Base-by-base conservation (phyloP, 2,797 vertebrate species). In the Pseudotriccus pelzelni region DNA sequence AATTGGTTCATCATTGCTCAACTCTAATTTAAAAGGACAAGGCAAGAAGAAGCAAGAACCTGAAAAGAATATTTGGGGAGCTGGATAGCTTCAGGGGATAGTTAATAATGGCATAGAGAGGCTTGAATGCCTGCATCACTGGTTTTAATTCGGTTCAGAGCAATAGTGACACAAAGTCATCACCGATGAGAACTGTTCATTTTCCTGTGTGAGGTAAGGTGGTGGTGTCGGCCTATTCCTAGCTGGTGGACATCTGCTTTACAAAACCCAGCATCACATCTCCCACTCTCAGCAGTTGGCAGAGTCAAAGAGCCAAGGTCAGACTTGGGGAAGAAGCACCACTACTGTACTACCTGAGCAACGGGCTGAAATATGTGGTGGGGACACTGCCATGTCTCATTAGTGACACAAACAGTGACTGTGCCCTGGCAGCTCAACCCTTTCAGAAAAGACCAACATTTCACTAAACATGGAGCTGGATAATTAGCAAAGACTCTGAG, bases 1-100 rank as follows among this genome's bases (percentile, higher is more conserved):
- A 98, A 97, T 72, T 97, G 87, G 94, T 94, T 97, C 94, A 94
- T 96, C 41, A 37, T 85, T 91, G 92, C 90, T 96, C 94, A 93
- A 75, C 91, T 95, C 93, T 92, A 94, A 95, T 97, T 97, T 97
- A 97, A 97, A 97, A 97, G 89, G 89, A 96, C 94, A 96, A 96
- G 96, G 87, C 68, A 96, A 83, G 41, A 15, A 41, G 41, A 41
- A 39, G 39, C 39, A 39, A 39, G 74, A 91, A 92, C 62, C 28
- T 82, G 76, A 90, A 93, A 60, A 94, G 90, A 80, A 74, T 91
- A 94, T 93, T 88, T 72, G 75, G 77, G 89, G 72, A 88, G 84
- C 63, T 41, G 64, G 73, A 94, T 75, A 88, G 87, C 92, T 94
- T 84, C 84, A 87, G 93, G 94, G 72, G 92, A 90, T 56, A 59